Evolutionary conservation across 2,797 vertebrate genomes (phyloP).

Genomic region (Salarias fasciatus): DNA sequence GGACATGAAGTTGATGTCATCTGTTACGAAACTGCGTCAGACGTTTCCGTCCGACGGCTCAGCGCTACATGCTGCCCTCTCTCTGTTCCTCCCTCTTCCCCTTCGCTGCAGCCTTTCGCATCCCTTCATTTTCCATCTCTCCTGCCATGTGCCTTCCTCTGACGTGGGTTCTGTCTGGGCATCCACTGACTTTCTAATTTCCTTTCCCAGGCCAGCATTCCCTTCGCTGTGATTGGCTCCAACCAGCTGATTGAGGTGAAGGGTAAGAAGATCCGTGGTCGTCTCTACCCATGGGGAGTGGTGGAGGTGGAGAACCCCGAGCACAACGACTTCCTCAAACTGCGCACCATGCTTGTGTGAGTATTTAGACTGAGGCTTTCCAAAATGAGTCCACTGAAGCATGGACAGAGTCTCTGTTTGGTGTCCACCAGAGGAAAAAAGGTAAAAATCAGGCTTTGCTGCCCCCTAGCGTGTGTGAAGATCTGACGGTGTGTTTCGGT

Average conservation of each 20-base stretch:
- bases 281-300: conserved; percentile 97
- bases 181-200: neutral
- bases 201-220: conserved; percentile 90
- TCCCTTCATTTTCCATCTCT: conserved; percentile 18
- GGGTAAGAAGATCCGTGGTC: conserved; percentile 97
- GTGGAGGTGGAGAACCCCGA: conserved; percentile 98
- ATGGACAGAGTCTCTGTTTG: conserved; percentile 9
- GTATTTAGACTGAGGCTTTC: conserved; percentile 37
- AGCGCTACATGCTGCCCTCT: too few species aligned
- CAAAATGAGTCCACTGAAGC: neutral
- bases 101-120: conserved; percentile 2
- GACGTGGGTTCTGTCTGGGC: neutral
- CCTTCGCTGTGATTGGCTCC: conserved; percentile 96
- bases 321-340: conserved; percentile 97
- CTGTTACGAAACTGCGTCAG: neutral
- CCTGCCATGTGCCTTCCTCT: neutral
- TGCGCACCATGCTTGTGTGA: conserved; percentile 98
- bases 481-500: conserved; percentile 22
- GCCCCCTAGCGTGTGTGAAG: conserved; percentile 58
- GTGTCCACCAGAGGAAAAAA: neutral
- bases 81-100: conserved; percentile 2
- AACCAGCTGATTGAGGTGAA: conserved; percentile 99
- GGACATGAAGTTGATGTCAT: too few species aligned
- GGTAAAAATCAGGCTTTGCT: conserved; percentile 29
- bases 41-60: conserved; percentile 5